Evolutionary conservation across 1,140 invertebrate species (phyloP), one percentile per base, ranked within the genome.

Genomic region (Drosophila bipectinata): DNA sequence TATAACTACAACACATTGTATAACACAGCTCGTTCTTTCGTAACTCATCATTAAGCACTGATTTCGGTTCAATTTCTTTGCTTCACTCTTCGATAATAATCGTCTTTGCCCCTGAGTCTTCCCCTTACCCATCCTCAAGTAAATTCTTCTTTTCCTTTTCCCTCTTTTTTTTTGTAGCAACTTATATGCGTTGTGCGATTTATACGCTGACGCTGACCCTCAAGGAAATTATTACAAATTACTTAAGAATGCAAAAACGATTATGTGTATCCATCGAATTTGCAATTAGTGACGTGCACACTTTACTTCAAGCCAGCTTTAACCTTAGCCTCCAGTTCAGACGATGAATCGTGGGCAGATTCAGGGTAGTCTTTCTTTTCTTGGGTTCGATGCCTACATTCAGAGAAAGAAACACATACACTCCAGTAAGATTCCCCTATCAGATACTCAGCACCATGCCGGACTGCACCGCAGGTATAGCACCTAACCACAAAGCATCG

Each of bases 171-270:
- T 53, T 69, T 60, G 66, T 62, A 60, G 41, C 71, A 72, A 79
- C 77, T 79, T 82, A 84, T 82, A 72, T 66, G 66, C 68, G 54
- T 56, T 69, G 57, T 74, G 79, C 88, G 83, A 88, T 88, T 88
- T 89, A 89, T 90, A 73, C 71, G 69, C 77, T 81, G 88, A 77
- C 52, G 78, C 83, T 88, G 89, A 90, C 89, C 89, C 89, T 90
- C 90, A 73, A 91, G 90, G 82, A 91, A 91, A 91, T 91, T 91
- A 91, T 91, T 91, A 91, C 90, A 91, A 91, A 91, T 91, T 91
- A 91, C 84, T 91, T 79, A 90, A 91, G 90, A 91, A 91, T 91
- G 90, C 90, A 90, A 91, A 90, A 91, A 91, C 87, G 90, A 91
- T 91, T 91, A 91, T 91, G 81, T 90, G 90, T 91, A 91, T 90